These are phyloP conservation scores for Eumaeus atala DNA, from an alignment of 1,140 invertebrate genomes.

Conservation along the genomic window DNA sequence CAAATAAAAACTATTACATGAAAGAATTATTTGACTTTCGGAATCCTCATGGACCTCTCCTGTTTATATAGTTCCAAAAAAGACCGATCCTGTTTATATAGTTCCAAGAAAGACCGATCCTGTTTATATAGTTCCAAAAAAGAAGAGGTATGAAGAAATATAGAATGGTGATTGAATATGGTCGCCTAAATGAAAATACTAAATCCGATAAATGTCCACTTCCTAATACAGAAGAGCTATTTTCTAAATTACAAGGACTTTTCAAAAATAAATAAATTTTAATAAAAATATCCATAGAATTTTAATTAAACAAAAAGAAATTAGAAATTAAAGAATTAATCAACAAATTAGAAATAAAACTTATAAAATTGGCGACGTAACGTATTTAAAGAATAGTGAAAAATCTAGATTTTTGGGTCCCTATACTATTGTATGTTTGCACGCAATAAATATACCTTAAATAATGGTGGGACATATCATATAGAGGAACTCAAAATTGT, in stretches of 20 bases:
- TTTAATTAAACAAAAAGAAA: slow-evolving; percentile 15
- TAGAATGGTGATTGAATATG: neutral
- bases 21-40: neutral
- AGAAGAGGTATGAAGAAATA: too few species aligned
- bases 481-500: slow-evolving; percentile 23
- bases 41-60: neutral
- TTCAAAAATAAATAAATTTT: slow-evolving; percentile 14
- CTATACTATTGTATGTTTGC: slow-evolving; percentile 15
- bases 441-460: slow-evolving; percentile 21
- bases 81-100: too few species aligned
- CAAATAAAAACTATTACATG: neutral
- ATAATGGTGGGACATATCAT: slow-evolving; percentile 23
- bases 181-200: too few species aligned
- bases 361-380: slow-evolving; percentile 18
- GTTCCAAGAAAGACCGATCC: too few species aligned
- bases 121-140: too few species aligned
- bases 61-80: too few species aligned
- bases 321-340: slow-evolving; percentile 18
- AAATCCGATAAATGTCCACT: too few species aligned
- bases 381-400: slow-evolving; percentile 25
- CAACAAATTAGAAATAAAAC: slow-evolving; percentile 15
- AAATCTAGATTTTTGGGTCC: too few species aligned
- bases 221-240: slow-evolving; percentile 18
- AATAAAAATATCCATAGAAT: slow-evolving; percentile 20
- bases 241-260: slow-evolving; percentile 19